Base-by-base conservation (phyloP, 2,888 invertebrate species). In the Bugula neritina region DNA sequence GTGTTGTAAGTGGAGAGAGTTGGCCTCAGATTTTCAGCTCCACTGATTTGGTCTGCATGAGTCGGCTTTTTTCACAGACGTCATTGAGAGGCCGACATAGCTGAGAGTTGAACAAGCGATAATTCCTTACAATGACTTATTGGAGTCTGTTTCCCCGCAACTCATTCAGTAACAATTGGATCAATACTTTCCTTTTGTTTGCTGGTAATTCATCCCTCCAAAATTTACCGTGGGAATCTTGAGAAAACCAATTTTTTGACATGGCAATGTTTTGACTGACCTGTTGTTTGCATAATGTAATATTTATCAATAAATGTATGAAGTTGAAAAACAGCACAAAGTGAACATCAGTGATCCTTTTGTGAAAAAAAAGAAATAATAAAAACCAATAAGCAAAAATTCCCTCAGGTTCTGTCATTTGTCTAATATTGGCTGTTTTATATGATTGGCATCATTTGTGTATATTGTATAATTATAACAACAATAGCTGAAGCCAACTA, bases 251-350 rank as follows among this genome's bases (percentile, higher is more conserved):
- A 63, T 63, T 63, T 63, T 27, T 63, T 31, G 31, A 63, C 63
- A 63, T 63, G 1, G 63, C 34, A 2, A 63, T 63, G 63, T 63
- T 63, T 63, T 63, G 63, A 63, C 63, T 63, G 31, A 63, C 3
- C 63, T 31, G 63, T 21, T 31, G 31, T 63, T 34, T 63, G 63
- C 29, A 34, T 63, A 63, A 63, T 27, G 27, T 25, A 63, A 3
- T 27, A 10, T 5, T 5, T 43, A 17, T 43, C 43, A 10, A 43
- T 43, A 17, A 43, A 43, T 43, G 17, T 17, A 43, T 43, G 10
- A 43, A 17, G 17, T 17, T 43, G 43, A 17, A 43, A 43, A 17
- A 43, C 10, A 43, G 5, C 43, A 43, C 43, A 5, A 43, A 43
- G 43, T 43, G 43, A 43, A 43, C 43, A 10, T 43, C 43, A 17